Evolutionary conservation across 2,113 vertebrate species (phyloP).

Genomic region (Tor tambroides): DNA sequence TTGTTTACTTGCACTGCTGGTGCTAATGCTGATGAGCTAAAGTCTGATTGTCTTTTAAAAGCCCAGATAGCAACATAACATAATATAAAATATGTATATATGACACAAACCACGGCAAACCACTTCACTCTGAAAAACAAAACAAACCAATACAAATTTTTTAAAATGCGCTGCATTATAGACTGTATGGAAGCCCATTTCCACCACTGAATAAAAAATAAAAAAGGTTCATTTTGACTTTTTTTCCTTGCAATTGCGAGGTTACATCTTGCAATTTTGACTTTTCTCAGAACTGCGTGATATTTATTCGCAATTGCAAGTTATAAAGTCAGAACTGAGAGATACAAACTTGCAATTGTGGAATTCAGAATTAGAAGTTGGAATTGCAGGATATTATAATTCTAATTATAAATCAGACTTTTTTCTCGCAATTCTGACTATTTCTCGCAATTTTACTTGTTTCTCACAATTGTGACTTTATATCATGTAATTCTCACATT

Average conservation of each 20-base stretch:
- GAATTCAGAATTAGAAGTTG: not conserved
- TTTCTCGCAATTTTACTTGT: too few relatives aligned
- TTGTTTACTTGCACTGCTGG: not conserved
- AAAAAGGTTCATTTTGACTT: not conserved
- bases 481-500: too few relatives aligned
- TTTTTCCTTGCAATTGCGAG: not conserved
- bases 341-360: not conserved
- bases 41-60: constrained; percentile 14
- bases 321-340: not conserved
- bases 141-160: too few relatives aligned
- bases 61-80: not conserved
- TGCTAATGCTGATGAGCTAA: not conserved
- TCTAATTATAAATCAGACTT: too few relatives aligned
- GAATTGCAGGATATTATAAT: not conserved
- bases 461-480: too few relatives aligned
- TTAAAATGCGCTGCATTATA: not conserved
- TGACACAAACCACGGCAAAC: constrained; percentile 1
- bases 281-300: not conserved
- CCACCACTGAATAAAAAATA: not conserved
- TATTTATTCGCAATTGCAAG: not conserved
- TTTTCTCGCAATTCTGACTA: too few relatives aligned
- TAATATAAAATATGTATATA: not conserved
- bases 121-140: not conserved
- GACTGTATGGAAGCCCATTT: not conserved
- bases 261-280: not conserved